Base-by-base conservation (phyloP, 1,140 invertebrate genomes). In the Gryllus bimaculatus region DNA sequence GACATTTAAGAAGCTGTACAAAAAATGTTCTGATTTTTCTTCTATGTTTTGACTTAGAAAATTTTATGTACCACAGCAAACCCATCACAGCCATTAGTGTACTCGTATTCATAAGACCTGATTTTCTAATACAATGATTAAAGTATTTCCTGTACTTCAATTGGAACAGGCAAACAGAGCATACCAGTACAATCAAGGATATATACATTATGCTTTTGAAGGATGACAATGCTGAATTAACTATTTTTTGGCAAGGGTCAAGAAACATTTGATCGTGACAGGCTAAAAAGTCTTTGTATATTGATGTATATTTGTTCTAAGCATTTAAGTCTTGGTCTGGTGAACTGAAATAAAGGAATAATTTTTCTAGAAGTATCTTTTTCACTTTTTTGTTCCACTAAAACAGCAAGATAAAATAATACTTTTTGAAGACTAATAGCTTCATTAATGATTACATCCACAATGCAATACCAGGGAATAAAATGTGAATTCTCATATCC, bases 381-480 rank as follows among this genome's bases (percentile, higher is more conserved):
- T 66, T 66, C 54, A 66, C 10, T 18, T 66, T 2, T 10, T 3
- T 66, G 10, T 13, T 66, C 54, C 10, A 66, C 18, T 13, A 66
- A 66, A 13, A 66, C 54, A 66, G 54, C 54, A 18, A 66, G 54
- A 18, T 66, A 66, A 18, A 66, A 66, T 18, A 66, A 66, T 66
- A 66, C 54, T 66, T 18, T 10, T 66, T 66, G 54, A 18, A 8
- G 10, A 39, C 15, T 78, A 13, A 78, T 73, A n/a, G 78, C 78
- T 78, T 78, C 78, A 73, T 78, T 78, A 26, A 78, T 78, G 47
- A 78, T 74, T 8, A 78, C 73, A 73, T 78, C 78, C 3, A 21
- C 20, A 8, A 78, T 48, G 47, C 39, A 78, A 10, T 73, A 66
- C 78, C 78, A 78, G 20, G 78, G 78, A 47, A 78, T 78, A 39